Evolutionary conservation across 2,888 invertebrate species (phyloP).

Genomic region (Cyclophora albipunctata): DNA sequence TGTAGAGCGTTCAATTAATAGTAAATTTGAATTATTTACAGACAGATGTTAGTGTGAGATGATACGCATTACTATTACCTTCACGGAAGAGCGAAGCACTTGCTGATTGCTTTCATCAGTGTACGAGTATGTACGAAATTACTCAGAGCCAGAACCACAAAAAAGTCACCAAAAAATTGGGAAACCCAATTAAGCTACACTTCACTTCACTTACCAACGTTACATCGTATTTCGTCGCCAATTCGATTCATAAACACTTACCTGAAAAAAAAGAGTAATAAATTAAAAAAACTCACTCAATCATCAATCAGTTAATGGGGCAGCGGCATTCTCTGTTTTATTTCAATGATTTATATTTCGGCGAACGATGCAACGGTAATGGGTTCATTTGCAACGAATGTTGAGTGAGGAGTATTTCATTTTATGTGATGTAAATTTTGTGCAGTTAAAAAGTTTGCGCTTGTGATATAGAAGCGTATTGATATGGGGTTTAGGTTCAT

Average conservation of each 20-base stretch:
- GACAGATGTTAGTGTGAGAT: too few species aligned
- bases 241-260: constrained; percentile 22
- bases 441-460: background rate
- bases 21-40: too few species aligned
- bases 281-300: constrained; percentile 28
- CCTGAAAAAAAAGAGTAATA: constrained; percentile 31
- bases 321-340: constrained; percentile 25
- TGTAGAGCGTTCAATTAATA: too few species aligned
- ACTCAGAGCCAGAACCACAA: too few species aligned
- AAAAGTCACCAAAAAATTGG: too few species aligned
- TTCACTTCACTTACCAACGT: too few species aligned
- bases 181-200: too few species aligned
- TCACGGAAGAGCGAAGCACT: too few species aligned
- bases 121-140: too few species aligned
- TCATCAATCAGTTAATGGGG: constrained; percentile 44
- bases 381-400: constrained; percentile 30
- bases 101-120: too few species aligned
- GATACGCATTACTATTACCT: too few species aligned
- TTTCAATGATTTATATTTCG: constrained; percentile 36
- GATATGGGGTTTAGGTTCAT: background rate
- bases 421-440: constrained; percentile 15
- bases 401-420: constrained; percentile 9
- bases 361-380: constrained; percentile 23
- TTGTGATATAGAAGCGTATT: background rate
- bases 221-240: background rate